Conservation (phyloP, 2,797 vertebrate genomes). For the Acridotheres tristis region DNA sequence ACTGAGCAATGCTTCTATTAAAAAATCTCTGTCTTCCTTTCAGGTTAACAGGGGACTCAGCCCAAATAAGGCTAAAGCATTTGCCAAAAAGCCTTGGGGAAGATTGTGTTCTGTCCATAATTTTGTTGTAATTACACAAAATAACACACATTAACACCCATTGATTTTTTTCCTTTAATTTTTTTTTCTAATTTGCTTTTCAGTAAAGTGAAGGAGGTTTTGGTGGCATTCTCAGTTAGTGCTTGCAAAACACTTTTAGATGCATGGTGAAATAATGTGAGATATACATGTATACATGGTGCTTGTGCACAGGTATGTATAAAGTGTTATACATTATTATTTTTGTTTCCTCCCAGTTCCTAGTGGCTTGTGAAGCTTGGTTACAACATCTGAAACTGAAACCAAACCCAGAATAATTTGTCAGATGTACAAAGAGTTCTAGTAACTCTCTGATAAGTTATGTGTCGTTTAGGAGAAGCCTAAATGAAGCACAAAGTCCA, state of each 20-base stretch:
- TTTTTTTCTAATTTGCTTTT: background rate
- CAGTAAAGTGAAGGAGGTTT: background rate
- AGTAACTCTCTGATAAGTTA: background rate
- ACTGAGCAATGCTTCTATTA: background rate
- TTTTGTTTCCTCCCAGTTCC: background rate
- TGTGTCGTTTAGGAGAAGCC: background rate
- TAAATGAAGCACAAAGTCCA: background rate
- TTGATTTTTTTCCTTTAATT: background rate
- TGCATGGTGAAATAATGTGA: background rate
- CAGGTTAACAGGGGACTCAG: background rate
- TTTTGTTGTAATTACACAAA: background rate
- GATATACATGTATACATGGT: accelerated
- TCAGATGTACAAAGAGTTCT: background rate
- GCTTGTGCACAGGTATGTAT: accelerated
- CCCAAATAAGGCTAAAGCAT: background rate
- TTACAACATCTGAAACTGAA: background rate
- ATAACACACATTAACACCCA: background rate
- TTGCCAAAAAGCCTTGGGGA: background rate
- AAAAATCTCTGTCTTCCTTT: background rate
- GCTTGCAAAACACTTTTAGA: background rate
- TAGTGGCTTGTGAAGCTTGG: background rate
- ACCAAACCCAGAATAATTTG: background rate
- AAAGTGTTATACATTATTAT: background rate
- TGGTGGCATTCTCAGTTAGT: background rate
- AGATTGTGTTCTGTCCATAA: background rate